These are phyloP conservation scores for Laupala kohalensis DNA, from an alignment of 1,140 invertebrate genomes.

Conservation along the genomic window DNA sequence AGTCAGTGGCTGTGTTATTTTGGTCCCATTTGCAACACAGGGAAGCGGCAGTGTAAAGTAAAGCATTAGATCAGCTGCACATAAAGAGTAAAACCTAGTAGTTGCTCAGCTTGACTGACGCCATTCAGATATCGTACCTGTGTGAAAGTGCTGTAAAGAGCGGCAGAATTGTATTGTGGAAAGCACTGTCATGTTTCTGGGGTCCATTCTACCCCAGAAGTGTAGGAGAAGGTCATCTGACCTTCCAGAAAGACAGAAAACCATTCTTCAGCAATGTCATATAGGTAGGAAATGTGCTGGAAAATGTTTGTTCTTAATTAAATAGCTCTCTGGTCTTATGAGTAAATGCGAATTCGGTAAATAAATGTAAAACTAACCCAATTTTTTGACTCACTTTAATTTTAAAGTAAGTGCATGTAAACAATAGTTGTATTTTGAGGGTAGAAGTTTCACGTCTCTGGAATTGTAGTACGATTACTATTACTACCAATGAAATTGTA, in stretches of 20 bases:
- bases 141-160: not conserved
- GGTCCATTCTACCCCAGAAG: slow-evolving; percentile 1
- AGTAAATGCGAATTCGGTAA: no score
- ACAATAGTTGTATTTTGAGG: no score
- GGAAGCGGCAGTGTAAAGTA: not conserved
- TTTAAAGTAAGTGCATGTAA: no score
- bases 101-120: not conserved
- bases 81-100: not conserved
- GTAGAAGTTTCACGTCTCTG: no score
- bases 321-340: no score
- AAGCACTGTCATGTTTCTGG: slow-evolving; percentile 10
- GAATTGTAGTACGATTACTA: no score
- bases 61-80: not conserved
- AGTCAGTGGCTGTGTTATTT: not conserved
- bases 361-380: no score
- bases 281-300: not conserved
- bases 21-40: not conserved
- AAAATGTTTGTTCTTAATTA: no score
- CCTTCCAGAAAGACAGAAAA: slow-evolving; percentile 8
- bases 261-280: slow-evolving; percentile 6
- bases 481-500: no score
- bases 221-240: slow-evolving; percentile 6
- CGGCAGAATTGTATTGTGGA: not conserved
- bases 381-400: no score
- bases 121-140: not conserved